phyloP scores from a whole-genome alignment of 1,140 invertebrate species.

The Papilio machaon region DNA sequence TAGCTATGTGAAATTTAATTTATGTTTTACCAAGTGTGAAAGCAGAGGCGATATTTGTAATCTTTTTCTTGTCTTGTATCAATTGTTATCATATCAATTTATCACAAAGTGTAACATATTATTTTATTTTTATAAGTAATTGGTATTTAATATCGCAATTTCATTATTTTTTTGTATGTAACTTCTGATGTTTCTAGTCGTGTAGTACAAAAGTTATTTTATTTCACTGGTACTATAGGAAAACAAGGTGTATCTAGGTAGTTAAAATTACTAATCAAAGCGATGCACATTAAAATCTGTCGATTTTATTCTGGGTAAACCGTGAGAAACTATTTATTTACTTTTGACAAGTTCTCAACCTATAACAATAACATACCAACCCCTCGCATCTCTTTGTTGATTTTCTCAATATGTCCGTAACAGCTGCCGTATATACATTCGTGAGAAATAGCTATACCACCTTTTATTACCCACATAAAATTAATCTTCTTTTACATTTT shows the following conservation, averaged over 20 bases:
- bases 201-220: too few relatives aligned
- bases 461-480: neutral
- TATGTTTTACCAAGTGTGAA: neutral
- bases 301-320: neutral
- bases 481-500: neutral
- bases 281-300: neutral
- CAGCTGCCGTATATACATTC: neutral
- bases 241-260: too few relatives aligned
- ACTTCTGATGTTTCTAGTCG: neutral
- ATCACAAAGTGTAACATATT: neutral
- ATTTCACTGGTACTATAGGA: neutral
- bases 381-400: conserved; percentile 23
- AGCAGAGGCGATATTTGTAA: neutral
- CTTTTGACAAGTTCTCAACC: conserved; percentile 7
- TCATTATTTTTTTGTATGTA: neutral
- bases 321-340: conserved; percentile 12
- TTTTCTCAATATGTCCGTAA: neutral
- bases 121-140: neutral
- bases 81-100: neutral
- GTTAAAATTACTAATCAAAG: neutral
- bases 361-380: conserved; percentile 24
- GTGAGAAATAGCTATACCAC: neutral
- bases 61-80: neutral
- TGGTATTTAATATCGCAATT: neutral
- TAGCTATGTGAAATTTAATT: conserved; percentile 1